Evolutionary conservation across 2,797 vertebrate species (phyloP), one percentile per base, ranked within the genome.

Genomic region (Phrynocephalus forsythii): DNA sequence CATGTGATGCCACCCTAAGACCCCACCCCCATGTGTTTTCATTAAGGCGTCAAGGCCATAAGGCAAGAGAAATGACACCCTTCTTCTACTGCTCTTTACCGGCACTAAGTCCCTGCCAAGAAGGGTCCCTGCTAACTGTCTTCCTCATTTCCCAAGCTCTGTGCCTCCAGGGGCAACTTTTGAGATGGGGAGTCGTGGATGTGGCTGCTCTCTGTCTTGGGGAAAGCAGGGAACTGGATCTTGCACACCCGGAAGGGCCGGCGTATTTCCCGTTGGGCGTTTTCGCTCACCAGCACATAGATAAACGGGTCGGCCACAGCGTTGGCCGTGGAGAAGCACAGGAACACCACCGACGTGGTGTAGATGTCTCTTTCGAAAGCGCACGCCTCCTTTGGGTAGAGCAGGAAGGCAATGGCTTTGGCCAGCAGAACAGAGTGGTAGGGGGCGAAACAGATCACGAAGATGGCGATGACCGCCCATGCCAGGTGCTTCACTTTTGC

Each of bases 371-470:
- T 6, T 87, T 98, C 96, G 5, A 98, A 97, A 20, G 56, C 9
- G 50, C 88, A 91, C 0, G 0, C 0, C 6, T 75, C 38, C 0
- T 75, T 75, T 0, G 9, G 5, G 60, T 94, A 83, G 84, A 96
- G 56, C 67, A 97, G 92, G 85, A 93, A 98, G 83, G 93, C 69
- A 13, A 95, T 0, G 0, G 98, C 96, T 1, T 97, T 95, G 86
- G 93, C 4, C 1, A 98, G 76, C 26, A 99, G 97, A 75, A 98
- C 95, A 18, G 97, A 15, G 71, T 99, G 98, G 89, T 99, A 98
- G 0, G 98, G 98, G 0, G 97, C 96, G 0, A 99, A 99, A 92
- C 98, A 99, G 68, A 97, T 79, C 82, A 98, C 89, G 96, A 99
- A 99, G 85, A 99, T 96, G 6, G 90, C 6, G 76, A 99, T 98